These are phyloP conservation scores for Clarias laeviceps DNA, from an alignment of 2,797 vertebrate species.

Conservation along the genomic window DNA sequence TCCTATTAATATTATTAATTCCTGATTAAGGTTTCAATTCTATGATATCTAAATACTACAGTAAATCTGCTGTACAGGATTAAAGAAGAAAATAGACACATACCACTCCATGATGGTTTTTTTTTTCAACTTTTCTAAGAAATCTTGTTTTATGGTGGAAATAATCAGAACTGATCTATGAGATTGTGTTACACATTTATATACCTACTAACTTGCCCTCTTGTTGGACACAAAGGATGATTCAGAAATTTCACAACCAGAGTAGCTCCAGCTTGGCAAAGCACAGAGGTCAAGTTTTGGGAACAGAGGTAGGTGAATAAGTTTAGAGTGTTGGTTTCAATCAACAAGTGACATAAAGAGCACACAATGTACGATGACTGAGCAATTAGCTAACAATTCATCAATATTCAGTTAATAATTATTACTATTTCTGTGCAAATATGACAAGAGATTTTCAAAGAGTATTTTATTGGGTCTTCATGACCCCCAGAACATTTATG, in stretches of 20 bases:
- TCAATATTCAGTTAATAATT: not conserved
- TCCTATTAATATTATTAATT: not conserved
- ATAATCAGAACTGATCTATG: not conserved
- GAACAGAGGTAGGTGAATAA: not conserved
- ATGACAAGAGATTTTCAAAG: not conserved
- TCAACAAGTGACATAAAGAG: not conserved
- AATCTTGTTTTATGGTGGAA: not conserved
- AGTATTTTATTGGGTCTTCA: not conserved
- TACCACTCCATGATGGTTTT: slow-evolving; percentile 59
- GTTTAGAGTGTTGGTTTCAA: not conserved
- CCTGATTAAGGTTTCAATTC: not conserved
- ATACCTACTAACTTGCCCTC: slow-evolving; percentile 28
- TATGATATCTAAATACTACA: not conserved
- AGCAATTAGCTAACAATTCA: not conserved
- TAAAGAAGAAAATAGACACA: slow-evolving; percentile 28
- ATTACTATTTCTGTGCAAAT: not conserved
- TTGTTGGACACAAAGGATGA: not conserved
- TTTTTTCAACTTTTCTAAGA: slow-evolving; percentile 13
- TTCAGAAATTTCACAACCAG: slow-evolving; percentile 39
- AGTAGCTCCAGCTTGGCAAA: slow-evolving; percentile 25
- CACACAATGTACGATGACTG: not conserved
- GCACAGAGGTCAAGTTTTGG: not conserved
- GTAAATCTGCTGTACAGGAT: no score
- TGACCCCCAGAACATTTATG: no score
- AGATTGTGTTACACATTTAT: slow-evolving; percentile 16